phyloP scores from a whole-genome alignment of 2,113 vertebrate genomes.

The Dinomys branickii region DNA sequence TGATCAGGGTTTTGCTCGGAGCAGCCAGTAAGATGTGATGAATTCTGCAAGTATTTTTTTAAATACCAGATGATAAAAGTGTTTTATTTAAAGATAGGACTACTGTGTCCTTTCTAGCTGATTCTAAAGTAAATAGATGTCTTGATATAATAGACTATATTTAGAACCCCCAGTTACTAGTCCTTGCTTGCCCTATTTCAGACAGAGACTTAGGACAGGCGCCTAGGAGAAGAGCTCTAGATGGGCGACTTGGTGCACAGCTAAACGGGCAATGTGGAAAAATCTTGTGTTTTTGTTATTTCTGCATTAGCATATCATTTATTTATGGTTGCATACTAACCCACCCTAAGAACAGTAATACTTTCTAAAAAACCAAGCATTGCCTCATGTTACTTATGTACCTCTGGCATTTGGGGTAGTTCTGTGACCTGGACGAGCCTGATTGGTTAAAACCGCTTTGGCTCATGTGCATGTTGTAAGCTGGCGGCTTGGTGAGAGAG shows the following conservation, averaged over 20 bases:
- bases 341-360: not conserved
- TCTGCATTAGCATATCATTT: not conserved
- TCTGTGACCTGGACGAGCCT: not conserved
- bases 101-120: not conserved
- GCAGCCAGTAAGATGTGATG: constrained; percentile 14
- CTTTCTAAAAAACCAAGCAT: not conserved
- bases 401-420: not conserved
- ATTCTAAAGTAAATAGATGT: constrained; percentile 2
- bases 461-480: not conserved
- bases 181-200: not conserved
- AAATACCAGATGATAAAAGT: not conserved
- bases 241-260: not conserved
- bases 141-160: not conserved
- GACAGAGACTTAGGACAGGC: not conserved
- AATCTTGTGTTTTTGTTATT: not conserved
- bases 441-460: not conserved
- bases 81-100: constrained; percentile 15
- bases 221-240: not conserved
- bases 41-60: constrained; percentile 19
- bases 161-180: not conserved
- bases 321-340: not conserved
- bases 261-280: not conserved
- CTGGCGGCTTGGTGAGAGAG: not conserved
- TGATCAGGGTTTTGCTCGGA: not conserved
- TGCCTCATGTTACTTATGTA: not conserved